phyloP scores from a whole-genome alignment of 2,113 vertebrate species.

The Lagopus muta region DNA sequence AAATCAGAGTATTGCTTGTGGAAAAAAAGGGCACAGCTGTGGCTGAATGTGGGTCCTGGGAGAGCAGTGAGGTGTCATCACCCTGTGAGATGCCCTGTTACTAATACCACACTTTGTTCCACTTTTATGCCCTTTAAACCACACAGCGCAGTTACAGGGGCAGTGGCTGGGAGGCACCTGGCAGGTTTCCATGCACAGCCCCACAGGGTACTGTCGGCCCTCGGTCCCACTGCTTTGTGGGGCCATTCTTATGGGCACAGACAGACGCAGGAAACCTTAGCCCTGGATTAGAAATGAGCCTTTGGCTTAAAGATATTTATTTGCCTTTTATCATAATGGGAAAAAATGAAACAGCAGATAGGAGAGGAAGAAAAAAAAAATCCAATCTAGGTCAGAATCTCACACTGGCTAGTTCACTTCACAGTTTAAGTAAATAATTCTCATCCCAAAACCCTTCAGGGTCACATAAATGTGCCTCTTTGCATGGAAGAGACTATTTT shows the following conservation, averaged over 20 bases:
- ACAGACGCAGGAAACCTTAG: neutral
- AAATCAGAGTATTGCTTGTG: neutral
- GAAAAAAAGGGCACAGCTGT: neutral
- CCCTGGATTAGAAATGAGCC: slow-evolving; percentile 44
- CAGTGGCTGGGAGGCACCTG: fast-evolving
- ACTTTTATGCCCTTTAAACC: neutral
- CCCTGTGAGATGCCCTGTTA: neutral
- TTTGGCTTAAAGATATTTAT: slow-evolving; percentile 64
- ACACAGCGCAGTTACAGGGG: neutral
- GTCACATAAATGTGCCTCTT: slow-evolving; percentile 74
- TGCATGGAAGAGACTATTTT: slow-evolving; percentile 72
- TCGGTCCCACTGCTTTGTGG: neutral
- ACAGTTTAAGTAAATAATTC: slow-evolving; percentile 80
- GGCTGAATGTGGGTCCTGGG: fast-evolving
- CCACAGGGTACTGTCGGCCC: neutral
- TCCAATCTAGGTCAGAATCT: slow-evolving; percentile 75
- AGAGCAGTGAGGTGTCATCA: fast-evolving
- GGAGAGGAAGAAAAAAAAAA: slow-evolving; percentile 46
- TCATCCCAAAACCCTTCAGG: slow-evolving; percentile 73
- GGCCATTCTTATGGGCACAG: slow-evolving; percentile 36
- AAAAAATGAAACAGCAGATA: slow-evolving; percentile 65
- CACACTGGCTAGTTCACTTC: slow-evolving; percentile 77
- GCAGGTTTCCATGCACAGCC: neutral
- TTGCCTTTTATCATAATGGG: slow-evolving; percentile 72
- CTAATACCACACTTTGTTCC: neutral